Conservation (phyloP, 2,797 vertebrate genomes). For the Pipistrellus pygmaeus region DNA sequence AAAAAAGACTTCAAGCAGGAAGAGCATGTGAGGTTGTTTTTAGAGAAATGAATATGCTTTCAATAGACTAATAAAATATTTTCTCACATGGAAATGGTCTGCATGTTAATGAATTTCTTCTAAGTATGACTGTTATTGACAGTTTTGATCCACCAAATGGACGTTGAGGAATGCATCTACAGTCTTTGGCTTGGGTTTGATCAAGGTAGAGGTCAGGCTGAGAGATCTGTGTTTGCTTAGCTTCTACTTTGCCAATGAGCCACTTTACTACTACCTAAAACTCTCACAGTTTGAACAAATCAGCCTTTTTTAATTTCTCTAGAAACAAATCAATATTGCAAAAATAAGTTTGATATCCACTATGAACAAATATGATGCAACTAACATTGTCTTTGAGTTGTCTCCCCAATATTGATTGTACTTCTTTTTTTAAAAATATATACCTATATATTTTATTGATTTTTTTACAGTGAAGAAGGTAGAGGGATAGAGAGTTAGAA, state of each 20-base stretch:
- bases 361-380: slow-evolving; percentile 61
- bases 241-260: slow-evolving; percentile 28
- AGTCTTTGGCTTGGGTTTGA: slow-evolving; percentile 54
- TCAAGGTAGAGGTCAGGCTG: slow-evolving; percentile 42
- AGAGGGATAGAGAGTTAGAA: no score
- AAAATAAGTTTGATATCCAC: slow-evolving; percentile 73
- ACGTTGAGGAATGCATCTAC: slow-evolving; percentile 40
- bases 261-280: slow-evolving; percentile 41
- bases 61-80: slow-evolving; percentile 67
- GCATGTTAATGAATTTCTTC: slow-evolving; percentile 76
- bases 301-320: slow-evolving; percentile 66
- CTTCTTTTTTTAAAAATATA: not conserved
- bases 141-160: slow-evolving; percentile 56
- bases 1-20: slow-evolving; percentile 69
- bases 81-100: slow-evolving; percentile 68
- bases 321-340: slow-evolving; percentile 71
- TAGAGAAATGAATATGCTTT: slow-evolving; percentile 66
- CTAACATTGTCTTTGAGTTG: slow-evolving; percentile 65
- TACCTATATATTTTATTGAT: no score
- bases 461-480: no score
- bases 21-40: slow-evolving; percentile 53
- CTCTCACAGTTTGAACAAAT: slow-evolving; percentile 55
- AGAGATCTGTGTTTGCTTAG: slow-evolving; percentile 28
- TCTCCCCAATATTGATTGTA: slow-evolving; percentile 52
- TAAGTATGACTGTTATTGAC: slow-evolving; percentile 66